These are phyloP conservation scores for Automeris io DNA, from an alignment of 2,888 invertebrate genomes.

Conservation along the genomic window DNA sequence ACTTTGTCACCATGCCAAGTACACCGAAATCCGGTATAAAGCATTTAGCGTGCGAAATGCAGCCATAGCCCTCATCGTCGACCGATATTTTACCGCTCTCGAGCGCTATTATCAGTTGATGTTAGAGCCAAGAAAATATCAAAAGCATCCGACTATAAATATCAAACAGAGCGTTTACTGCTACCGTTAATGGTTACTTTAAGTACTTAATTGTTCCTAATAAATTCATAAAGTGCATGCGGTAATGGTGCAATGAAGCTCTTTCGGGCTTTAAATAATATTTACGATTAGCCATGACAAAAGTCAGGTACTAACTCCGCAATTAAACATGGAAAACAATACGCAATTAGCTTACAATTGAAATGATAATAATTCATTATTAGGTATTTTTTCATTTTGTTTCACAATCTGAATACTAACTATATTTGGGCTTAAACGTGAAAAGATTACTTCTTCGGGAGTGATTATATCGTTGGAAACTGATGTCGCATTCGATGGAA, in stretches of 20 bases:
- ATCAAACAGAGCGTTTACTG: conserved; percentile 25
- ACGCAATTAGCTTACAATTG: too few species aligned
- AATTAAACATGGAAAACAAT: too few species aligned
- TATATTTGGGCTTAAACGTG: too few species aligned
- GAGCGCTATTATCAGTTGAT: conserved; percentile 25
- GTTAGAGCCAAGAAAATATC: conserved; percentile 26
- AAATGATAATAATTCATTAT: too few species aligned
- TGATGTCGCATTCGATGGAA: too few species aligned
- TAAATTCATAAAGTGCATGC: conserved; percentile 26
- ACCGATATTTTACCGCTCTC: conserved; percentile 17
- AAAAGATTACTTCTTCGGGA: too few species aligned
- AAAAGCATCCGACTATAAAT: conserved; percentile 17
- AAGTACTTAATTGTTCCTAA: conserved; percentile 27
- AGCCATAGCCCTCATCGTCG: conserved; percentile 9
- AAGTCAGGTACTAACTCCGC: conserved; percentile 12
- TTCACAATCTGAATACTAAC: too few species aligned
- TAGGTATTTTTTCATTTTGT: too few species aligned
- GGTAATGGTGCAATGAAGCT: conserved; percentile 18
- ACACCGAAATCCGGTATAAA: conserved; percentile 8
- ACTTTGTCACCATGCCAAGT: conserved; percentile 18
- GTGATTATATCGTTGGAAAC: too few species aligned
- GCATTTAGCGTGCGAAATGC: conserved; percentile 13
- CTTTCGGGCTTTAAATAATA: conserved; percentile 11
- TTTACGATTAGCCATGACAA: conserved; percentile 4
- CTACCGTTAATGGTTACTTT: conserved; percentile 23